Evolutionary conservation across 2,888 invertebrate species (phyloP).

Genomic region (Mythimna albipuncta): DNA sequence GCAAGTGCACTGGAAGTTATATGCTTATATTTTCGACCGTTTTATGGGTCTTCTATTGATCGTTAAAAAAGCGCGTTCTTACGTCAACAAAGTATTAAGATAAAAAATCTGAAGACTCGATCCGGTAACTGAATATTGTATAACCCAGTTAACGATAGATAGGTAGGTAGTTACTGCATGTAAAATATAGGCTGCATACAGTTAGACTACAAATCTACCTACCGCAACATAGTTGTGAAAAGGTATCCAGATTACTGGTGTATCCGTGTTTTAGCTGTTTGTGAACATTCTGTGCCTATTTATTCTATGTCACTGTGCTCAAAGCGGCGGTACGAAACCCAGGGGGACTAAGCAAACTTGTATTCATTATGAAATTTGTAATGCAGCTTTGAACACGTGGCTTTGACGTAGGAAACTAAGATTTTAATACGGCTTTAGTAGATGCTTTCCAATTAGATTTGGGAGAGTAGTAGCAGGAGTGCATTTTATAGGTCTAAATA

Average conservation of each 20-base stretch:
- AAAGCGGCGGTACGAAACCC: conserved; percentile 55
- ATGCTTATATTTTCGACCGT: no score
- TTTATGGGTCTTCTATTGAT: no score
- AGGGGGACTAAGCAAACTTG: conserved; percentile 52
- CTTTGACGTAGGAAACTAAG: conserved; percentile 47
- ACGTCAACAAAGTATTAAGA: no score
- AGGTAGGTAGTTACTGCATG: no score
- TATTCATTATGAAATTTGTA: conserved; percentile 73
- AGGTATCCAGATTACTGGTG: not conserved
- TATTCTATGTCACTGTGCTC: conserved; percentile 47
- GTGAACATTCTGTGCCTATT: not conserved
- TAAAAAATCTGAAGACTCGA: no score
- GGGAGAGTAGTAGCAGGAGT: not conserved
- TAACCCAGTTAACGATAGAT: no score
- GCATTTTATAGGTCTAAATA: not conserved
- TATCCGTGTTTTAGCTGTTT: not conserved
- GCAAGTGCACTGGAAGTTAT: no score
- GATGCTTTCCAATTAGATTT: conserved; percentile 30
- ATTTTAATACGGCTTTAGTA: conserved; percentile 45
- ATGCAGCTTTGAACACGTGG: conserved; percentile 66
- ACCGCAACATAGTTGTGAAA: not conserved
- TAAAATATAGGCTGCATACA: no score
- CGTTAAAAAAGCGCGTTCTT: no score
- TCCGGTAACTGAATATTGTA: no score
- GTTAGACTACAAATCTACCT: no score